These are phyloP conservation scores for Acheta domesticus DNA, from an alignment of 2,888 invertebrate species.

Conservation along the genomic window DNA sequence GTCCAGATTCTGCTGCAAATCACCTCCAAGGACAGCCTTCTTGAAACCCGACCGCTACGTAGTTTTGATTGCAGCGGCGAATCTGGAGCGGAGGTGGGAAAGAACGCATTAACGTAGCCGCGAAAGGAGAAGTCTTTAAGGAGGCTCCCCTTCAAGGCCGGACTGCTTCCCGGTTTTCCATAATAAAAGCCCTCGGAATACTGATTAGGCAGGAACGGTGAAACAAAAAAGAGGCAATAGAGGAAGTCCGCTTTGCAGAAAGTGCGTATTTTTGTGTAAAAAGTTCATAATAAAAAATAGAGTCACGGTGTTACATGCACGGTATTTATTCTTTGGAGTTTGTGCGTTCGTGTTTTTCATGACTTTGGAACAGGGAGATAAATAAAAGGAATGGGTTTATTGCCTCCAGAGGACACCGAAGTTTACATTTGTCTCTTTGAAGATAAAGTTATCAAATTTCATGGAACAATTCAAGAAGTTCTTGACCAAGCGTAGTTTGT, in stretches of 20 bases:
- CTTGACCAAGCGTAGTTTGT: too few species aligned
- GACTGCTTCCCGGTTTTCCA: neutral
- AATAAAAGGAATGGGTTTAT: too few species aligned
- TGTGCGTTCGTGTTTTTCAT: too few species aligned
- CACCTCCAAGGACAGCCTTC: neutral
- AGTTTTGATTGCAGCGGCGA: neutral
- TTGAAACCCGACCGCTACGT: neutral
- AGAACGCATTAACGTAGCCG: neutral
- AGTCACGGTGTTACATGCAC: too few species aligned
- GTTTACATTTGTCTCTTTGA: too few species aligned
- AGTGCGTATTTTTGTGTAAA: neutral
- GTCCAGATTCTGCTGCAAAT: too few species aligned
- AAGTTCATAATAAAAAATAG: neutral
- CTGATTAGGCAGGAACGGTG: neutral
- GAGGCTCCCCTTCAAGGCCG: neutral
- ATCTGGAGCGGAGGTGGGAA: neutral
- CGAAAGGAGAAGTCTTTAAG: neutral
- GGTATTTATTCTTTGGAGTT: too few species aligned
- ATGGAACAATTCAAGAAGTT: too few species aligned
- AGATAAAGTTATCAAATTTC: too few species aligned
- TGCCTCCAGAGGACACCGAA: too few species aligned
- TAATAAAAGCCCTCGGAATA: constrained; percentile 3
- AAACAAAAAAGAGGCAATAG: constrained; percentile 3
- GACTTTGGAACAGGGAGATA: too few species aligned
- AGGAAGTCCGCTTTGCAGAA: neutral